Evolutionary conservation across 1,140 invertebrate genomes (phyloP), one percentile per base, ranked within the genome.

Genomic region (Drosophila nigrodunni): DNA sequence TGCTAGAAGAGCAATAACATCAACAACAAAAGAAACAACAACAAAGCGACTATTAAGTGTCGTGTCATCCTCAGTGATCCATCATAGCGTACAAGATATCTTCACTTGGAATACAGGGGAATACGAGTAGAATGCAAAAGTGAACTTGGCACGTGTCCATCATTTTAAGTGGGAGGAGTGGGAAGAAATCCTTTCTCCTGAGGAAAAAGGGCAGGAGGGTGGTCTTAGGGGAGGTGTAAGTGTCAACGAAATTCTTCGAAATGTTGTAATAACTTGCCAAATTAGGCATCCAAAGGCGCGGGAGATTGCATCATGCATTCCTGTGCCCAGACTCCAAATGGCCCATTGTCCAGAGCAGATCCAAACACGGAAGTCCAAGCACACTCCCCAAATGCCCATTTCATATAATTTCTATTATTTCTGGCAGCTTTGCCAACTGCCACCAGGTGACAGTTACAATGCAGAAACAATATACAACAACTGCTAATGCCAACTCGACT

Each of bases 341-440:
- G 82, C 61, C 83, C 85, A 89, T 87, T 87, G 83, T 89, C 67
- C 74, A 52, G 34, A 21, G 7, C 4, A 57, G 60, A 65, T 68
- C 76, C 73, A 79, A 83, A 83, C 77, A 79, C 81, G 81, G 82
- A 85, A 88, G 83, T 83, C 74, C 55, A 77, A 72, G 70, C 74
- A 85, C 79, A 87, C 83, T 87, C 83, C 83, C 83, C 70, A 80
- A 87, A 82, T 88, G 80, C 79, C 83, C 83, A 87, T 87, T 87
- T 87, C 78, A 87, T 88, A 87, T 88, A 87, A 87, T 87, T 87
- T 88, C 83, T 88, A 83, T 88, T 87, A 87, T 87, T 87, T 82
- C 64, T 82, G 83, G 79, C 82, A 86, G 80, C 82, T 82, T 75
- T 77, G 83, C 72, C 66, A 80, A 88, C 82, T 87, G 83, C 85